These are phyloP conservation scores for Clarias pachynema DNA, from an alignment of 2,797 vertebrate species.

Conservation along the genomic window DNA sequence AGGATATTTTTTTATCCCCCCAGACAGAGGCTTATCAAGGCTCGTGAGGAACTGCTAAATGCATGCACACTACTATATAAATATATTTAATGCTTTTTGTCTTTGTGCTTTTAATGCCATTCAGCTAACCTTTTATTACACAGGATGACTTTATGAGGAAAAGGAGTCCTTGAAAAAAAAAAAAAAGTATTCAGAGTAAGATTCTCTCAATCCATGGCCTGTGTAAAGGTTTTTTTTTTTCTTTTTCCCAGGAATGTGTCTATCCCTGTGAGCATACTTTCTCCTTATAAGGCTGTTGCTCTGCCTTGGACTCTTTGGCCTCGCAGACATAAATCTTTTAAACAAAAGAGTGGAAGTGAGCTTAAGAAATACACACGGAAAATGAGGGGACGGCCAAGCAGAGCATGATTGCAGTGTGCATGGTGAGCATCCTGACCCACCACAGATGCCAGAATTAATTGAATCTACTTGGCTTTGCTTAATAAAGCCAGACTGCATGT, in stretches of 20 bases:
- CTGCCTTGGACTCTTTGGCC: slow-evolving; percentile 46
- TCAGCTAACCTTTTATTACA: slow-evolving; percentile 1
- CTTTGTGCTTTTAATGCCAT: background rate
- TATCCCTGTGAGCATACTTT: slow-evolving; percentile 60
- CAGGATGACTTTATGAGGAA: background rate
- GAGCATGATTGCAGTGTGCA: slow-evolving; percentile 27
- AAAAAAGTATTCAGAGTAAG: slow-evolving; percentile 1
- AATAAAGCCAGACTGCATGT: slow-evolving; percentile 50
- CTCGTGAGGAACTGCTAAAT: slow-evolving; percentile 15
- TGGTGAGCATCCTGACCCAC: slow-evolving; percentile 28
- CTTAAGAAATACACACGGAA: slow-evolving; percentile 44
- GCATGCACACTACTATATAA: background rate
- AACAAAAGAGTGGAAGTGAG: slow-evolving; percentile 55
- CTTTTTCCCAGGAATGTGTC: slow-evolving; percentile 46
- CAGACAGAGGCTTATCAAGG: slow-evolving; percentile 14
- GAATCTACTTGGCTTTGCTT: slow-evolving; percentile 43
- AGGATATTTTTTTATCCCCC: background rate
- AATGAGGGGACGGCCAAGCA: slow-evolving; percentile 32
- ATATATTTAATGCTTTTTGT: slow-evolving; percentile 9
- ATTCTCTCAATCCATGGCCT: slow-evolving; percentile 30
- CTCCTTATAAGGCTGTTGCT: slow-evolving; percentile 62
- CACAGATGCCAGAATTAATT: slow-evolving; percentile 46
- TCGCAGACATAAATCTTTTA: slow-evolving; percentile 55
- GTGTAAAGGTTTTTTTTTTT: slow-evolving; percentile 26
- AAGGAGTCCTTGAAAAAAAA: slow-evolving; percentile 7